Conservation (phyloP, 1,140 invertebrate genomes). For the Plodia interpunctella region DNA sequence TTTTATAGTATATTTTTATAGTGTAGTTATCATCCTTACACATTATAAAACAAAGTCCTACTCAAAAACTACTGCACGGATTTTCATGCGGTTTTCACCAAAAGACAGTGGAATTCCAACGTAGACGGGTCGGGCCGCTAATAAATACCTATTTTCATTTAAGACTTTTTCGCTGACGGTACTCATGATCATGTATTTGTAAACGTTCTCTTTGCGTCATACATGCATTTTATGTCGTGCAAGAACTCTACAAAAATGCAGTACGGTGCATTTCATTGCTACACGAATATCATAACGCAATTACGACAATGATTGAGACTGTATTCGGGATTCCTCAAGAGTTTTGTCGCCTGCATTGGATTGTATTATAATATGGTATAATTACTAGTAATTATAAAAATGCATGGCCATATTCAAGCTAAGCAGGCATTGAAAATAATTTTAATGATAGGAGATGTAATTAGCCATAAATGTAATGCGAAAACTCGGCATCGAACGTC, state of each 20-base stretch:
- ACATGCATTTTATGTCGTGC: neutral
- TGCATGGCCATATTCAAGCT: too few species aligned
- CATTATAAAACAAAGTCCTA: too few species aligned
- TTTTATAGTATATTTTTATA: too few species aligned
- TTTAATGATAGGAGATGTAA: too few species aligned
- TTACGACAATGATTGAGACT: neutral
- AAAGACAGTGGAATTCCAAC: too few species aligned
- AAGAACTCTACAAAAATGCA: slow-evolving; percentile 10
- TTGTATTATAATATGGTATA: neutral
- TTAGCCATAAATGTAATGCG: too few species aligned
- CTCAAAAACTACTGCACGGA: too few species aligned
- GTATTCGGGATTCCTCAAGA: neutral
- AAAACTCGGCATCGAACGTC: too few species aligned
- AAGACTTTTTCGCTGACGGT: neutral
- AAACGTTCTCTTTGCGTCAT: slow-evolving; percentile 10
- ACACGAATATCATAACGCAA: slow-evolving; percentile 1
- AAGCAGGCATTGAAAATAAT: too few species aligned
- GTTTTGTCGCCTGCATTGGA: neutral
- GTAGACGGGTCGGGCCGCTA: too few species aligned
- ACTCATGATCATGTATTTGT: neutral
- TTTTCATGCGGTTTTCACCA: too few species aligned
- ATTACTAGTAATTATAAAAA: neutral
- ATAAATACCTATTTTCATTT: neutral
- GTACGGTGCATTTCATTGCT: slow-evolving; percentile 4
- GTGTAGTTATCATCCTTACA: too few species aligned